A percentile compares a stretch with the other conserved stretches of the same genome.
Conservation (phyloP, 64 coral and sea anemone genomes). For the Exaiptasia diaphana region DNA sequence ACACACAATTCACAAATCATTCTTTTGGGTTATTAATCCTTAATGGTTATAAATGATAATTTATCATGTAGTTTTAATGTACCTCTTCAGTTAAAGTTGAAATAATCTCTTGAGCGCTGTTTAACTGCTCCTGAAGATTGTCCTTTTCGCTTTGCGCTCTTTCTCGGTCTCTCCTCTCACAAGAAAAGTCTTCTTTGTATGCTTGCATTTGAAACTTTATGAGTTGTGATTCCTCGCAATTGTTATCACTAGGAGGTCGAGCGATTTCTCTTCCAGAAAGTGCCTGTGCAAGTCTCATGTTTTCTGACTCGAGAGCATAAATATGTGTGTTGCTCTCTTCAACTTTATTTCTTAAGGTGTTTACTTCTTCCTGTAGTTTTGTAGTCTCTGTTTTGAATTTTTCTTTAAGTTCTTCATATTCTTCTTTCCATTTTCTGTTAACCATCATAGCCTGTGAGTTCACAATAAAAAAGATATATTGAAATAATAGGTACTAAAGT, state of each 20-base stretch:
- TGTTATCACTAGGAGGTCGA: background rate
- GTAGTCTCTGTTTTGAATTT: conserved; percentile 53
- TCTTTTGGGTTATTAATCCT: too few relatives aligned
- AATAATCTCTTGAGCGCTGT: conserved; percentile 78
- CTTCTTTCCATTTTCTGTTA: conserved; percentile 88
- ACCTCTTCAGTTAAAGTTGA: conserved; percentile 81
- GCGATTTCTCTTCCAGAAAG: conserved; percentile 3
- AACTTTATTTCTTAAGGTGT: conserved; percentile 67
- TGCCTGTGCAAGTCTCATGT: conserved; percentile 72
- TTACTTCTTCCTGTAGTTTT: conserved; percentile 59
- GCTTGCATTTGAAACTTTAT: conserved; percentile 76
- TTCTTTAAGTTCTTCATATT: conserved; percentile 62
- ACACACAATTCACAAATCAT: too few relatives aligned
- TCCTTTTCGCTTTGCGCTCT: conserved; percentile 74
- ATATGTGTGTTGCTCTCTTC: conserved; percentile 80
- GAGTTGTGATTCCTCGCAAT: conserved; percentile 59
- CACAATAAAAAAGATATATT: conserved; percentile 3
- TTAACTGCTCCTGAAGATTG: conserved; percentile 51
- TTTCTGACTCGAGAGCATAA: conserved; percentile 71
- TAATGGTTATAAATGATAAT: too few relatives aligned
- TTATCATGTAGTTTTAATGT: too few relatives aligned
- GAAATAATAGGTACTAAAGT: background rate
- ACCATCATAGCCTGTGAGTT: conserved; percentile 56
- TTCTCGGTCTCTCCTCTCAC: conserved; percentile 76
- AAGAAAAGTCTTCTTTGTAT: conserved; percentile 85